Evolutionary conservation across 2,888 invertebrate genomes (phyloP).

Genomic region (Leptopilina syphax): DNA sequence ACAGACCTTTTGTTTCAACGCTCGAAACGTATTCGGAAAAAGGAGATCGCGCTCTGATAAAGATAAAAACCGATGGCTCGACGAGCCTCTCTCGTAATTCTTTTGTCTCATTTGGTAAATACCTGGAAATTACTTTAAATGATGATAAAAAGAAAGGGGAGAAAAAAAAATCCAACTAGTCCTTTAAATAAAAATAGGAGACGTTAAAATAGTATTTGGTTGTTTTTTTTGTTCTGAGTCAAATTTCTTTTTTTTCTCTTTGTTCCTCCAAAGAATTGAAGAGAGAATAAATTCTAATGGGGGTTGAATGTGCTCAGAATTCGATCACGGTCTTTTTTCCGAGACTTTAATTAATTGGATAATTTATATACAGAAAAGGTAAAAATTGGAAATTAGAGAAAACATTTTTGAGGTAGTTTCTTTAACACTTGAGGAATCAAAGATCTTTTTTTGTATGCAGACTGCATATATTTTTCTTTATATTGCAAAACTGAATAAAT

Average conservation of each 20-base stretch:
- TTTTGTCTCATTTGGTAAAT: constrained; percentile 24
- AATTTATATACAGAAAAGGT: too few relatives aligned
- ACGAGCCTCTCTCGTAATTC: constrained; percentile 44
- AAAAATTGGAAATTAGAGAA: too few relatives aligned
- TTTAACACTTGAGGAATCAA: too few relatives aligned
- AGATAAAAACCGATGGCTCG: constrained; percentile 50
- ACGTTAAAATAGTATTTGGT: neutral
- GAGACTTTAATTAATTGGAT: too few relatives aligned
- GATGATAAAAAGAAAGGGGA: neutral
- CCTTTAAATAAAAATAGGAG: neutral
- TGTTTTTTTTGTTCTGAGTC: neutral
- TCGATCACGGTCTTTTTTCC: too few relatives aligned
- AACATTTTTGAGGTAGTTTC: too few relatives aligned
- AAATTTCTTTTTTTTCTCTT: neutral
- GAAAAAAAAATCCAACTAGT: neutral
- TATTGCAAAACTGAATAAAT: too few relatives aligned
- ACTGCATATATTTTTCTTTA: too few relatives aligned
- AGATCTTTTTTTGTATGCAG: too few relatives aligned
- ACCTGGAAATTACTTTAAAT: constrained; percentile 5
- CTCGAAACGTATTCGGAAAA: constrained; percentile 50
- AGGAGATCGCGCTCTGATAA: constrained; percentile 43
- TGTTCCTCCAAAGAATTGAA: too few relatives aligned
- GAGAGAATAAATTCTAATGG: too few relatives aligned
- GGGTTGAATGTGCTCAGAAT: too few relatives aligned
- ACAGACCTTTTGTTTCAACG: constrained; percentile 48